Evolutionary conservation across 1,140 invertebrate genomes (phyloP).

Genomic region (Heliconius hewitsoni): DNA sequence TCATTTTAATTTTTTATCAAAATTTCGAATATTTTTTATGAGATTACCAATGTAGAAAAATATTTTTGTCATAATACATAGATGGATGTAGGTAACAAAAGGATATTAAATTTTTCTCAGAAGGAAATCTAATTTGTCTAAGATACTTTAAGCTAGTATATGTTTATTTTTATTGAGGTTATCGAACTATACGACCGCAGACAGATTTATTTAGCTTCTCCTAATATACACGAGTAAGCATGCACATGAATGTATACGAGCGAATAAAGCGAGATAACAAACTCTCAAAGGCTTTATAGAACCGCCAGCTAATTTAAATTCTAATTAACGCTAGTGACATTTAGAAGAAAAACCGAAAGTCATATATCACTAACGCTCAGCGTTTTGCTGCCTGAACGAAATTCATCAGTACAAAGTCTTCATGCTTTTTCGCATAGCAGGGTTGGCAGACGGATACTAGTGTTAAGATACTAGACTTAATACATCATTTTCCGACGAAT

Average conservation of each 20-base stretch:
- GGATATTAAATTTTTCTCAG: too few species aligned
- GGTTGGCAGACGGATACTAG: too few species aligned
- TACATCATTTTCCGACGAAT: too few species aligned
- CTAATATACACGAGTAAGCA: neutral
- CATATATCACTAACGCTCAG: neutral
- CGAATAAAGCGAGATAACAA: neutral
- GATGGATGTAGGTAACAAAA: too few species aligned
- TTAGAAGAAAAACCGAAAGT: conserved; percentile 1
- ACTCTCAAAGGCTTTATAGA: conserved; percentile 1
- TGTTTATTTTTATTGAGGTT: neutral
- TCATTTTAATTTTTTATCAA: too few species aligned
- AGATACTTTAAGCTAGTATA: neutral
- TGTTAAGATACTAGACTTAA: too few species aligned
- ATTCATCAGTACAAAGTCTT: neutral
- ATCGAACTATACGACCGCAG: neutral
- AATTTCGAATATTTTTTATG: too few species aligned
- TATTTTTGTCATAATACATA: too few species aligned
- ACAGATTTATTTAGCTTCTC: neutral
- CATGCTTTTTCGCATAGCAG: too few species aligned
- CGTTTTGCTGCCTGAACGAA: neutral
- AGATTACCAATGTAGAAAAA: too few species aligned
- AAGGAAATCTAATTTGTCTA: neutral
- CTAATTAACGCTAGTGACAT: conserved; percentile 3
- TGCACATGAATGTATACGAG: neutral
- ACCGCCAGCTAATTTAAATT: conserved; percentile 12